Conservation (phyloP, 2,888 invertebrate genomes). For the Chironomus riparius region DNA sequence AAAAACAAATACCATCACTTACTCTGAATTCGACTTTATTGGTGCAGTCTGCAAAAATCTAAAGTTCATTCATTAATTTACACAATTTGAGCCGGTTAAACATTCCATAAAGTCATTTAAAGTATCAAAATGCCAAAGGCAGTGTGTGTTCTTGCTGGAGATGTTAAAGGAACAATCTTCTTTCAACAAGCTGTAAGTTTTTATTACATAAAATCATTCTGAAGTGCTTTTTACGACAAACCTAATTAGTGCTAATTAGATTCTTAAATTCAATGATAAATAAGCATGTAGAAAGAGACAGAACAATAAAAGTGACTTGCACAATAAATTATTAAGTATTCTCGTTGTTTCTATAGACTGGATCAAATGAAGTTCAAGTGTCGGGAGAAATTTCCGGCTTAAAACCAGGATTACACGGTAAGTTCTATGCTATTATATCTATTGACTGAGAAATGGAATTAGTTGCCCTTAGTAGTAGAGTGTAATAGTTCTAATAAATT, state of each 20-base stretch:
- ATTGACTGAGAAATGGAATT: too few species aligned
- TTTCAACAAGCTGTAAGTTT: conserved; percentile 66
- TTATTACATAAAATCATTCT: background rate
- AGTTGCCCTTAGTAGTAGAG: too few species aligned
- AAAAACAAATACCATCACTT: too few species aligned
- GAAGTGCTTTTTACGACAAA: background rate
- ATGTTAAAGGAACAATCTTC: conserved; percentile 71
- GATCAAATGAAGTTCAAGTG: conserved; percentile 60
- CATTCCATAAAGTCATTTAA: background rate
- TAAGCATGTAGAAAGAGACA: background rate
- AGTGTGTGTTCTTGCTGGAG: conserved; percentile 79
- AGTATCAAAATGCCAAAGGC: conserved; percentile 49
- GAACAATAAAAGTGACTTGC: background rate
- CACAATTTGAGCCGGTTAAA: background rate
- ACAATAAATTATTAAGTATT: background rate
- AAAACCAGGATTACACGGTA: conserved; percentile 51
- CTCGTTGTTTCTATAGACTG: conserved; percentile 44
- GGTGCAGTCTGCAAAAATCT: conserved; percentile 1
- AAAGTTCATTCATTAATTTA: background rate
- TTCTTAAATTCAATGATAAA: background rate
- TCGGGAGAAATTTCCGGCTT: conserved; percentile 75
- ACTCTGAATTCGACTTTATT: too few species aligned
- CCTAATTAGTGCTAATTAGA: background rate
- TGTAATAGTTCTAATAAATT: too few species aligned
- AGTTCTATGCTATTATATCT: background rate